Percentiles rank a stretch among this genome's conserved stretches.
Evolutionary conservation across 2,113 vertebrate genomes (phyloP).

Genomic region (Astur gentilis): DNA sequence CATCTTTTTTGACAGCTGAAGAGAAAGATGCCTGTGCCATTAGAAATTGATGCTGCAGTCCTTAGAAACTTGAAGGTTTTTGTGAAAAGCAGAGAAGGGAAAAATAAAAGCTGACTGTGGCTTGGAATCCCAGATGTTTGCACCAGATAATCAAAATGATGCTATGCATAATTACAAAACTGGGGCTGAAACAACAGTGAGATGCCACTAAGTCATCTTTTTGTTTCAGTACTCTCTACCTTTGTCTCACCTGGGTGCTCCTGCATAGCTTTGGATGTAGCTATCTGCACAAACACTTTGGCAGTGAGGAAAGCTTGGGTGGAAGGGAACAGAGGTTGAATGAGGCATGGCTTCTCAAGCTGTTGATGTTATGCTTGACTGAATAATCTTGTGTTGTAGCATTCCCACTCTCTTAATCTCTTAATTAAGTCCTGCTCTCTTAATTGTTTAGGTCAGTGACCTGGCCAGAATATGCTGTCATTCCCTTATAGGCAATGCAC

Average conservation of each 20-base stretch:
- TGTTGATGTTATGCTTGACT: background rate
- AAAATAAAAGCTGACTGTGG: background rate
- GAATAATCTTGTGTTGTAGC: background rate
- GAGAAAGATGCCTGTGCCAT: background rate
- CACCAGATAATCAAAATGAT: background rate
- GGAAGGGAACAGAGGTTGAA: background rate
- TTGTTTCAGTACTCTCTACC: background rate
- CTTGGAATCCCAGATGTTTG: background rate
- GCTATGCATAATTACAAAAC: background rate
- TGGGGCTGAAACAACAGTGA: background rate
- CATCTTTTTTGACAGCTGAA: background rate
- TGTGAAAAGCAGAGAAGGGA: background rate
- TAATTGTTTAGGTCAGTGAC: background rate
- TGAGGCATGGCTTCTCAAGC: background rate
- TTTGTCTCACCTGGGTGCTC: background rate
- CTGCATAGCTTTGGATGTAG: background rate
- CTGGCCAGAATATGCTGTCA: accelerated
- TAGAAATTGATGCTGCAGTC: background rate
- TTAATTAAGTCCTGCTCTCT: background rate
- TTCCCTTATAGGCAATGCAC: background rate
- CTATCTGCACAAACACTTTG: background rate
- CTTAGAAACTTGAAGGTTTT: background rate
- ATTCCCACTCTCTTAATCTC: background rate
- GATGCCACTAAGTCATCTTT: background rate
- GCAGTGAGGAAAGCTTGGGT: background rate